Evolutionary conservation across 2,797 vertebrate species (phyloP).

Genomic region (Scolopax bukidnonensis): DNA sequence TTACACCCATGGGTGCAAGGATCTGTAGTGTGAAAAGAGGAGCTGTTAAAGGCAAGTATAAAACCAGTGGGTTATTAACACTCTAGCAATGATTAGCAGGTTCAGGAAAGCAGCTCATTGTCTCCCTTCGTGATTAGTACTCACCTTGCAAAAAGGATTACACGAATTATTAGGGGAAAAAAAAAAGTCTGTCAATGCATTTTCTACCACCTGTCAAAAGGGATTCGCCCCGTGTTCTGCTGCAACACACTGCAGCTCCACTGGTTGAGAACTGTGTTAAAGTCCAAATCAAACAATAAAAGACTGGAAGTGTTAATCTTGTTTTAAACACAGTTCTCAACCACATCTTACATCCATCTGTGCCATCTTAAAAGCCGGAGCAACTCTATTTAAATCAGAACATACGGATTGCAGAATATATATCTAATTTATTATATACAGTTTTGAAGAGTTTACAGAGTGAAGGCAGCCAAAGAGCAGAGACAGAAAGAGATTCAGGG

Average conservation of each 20-base stretch:
- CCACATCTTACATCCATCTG: background rate
- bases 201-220: background rate
- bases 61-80: background rate
- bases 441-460: background rate
- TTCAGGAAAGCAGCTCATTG: background rate
- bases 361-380: background rate
- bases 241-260: fast-evolving
- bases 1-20: fast-evolving
- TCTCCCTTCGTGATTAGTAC: background rate
- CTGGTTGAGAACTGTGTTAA: background rate
- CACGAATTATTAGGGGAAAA: background rate
- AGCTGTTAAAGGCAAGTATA: background rate
- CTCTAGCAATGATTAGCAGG: background rate
- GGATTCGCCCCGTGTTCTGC: background rate
- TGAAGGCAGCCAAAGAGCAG: background rate
- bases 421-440: too few species aligned
- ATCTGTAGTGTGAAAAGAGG: background rate
- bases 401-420: fast-evolving
- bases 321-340: too few species aligned
- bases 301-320: too few species aligned
- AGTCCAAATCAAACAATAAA: too few species aligned
- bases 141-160: background rate
- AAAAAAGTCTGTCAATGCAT: background rate
- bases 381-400: background rate
- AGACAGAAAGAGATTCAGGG: background rate